These are phyloP conservation scores for Ommatoiulus sabulosus DNA, from an alignment of 2,888 invertebrate species.

Conservation along the genomic window DNA sequence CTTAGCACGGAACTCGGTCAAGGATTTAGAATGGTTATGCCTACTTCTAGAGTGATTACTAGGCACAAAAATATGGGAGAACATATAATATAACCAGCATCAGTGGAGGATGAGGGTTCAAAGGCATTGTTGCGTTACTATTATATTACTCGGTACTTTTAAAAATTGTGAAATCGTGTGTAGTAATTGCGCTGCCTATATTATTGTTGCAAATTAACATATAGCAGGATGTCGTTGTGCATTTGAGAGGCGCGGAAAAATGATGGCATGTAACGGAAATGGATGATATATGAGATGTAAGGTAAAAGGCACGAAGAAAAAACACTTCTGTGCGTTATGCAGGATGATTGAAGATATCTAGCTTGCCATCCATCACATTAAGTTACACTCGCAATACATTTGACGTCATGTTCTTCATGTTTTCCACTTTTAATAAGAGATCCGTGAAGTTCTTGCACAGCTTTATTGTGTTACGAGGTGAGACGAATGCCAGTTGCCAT, in stretches of 20 bases:
- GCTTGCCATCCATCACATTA: conserved; percentile 18
- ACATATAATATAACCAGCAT: too few species aligned
- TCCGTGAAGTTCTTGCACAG: not conserved
- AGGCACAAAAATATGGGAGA: too few species aligned
- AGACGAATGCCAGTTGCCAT: not conserved
- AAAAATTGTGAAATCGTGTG: not conserved
- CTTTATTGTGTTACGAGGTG: not conserved
- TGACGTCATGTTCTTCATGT: not conserved
- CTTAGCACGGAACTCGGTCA: too few species aligned
- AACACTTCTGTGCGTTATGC: not conserved
- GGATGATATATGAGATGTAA: conserved; percentile 17
- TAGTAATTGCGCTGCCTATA: not conserved
- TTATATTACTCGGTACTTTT: too few species aligned
- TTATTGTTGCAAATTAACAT: not conserved
- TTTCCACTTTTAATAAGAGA: conserved; percentile 7
- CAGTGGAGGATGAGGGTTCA: too few species aligned
- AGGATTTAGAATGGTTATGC: too few species aligned
- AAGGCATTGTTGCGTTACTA: too few species aligned
- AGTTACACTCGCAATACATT: conserved; percentile 13
- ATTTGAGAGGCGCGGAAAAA: not conserved
- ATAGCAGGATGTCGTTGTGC: not conserved
- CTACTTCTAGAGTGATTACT: too few species aligned
- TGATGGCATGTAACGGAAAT: not conserved
- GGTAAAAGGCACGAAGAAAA: not conserved
- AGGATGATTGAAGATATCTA: not conserved